Conservation (phyloP, 1,140 invertebrate species). For the Drosophila yakuba region DNA sequence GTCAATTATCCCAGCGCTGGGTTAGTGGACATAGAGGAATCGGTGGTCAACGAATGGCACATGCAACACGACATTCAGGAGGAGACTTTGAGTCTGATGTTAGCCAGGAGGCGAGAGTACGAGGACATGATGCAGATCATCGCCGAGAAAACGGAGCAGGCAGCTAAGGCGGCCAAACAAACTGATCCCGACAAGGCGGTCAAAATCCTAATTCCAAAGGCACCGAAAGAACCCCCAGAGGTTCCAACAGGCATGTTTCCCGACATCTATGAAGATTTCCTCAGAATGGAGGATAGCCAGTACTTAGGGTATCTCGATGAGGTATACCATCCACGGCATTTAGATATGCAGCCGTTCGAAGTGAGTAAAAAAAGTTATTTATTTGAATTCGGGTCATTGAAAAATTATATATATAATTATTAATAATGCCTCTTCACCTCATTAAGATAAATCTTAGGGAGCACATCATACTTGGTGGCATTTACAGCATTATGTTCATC, state of each 20-base stretch:
- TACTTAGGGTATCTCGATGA: conserved; percentile 53
- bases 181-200: background rate
- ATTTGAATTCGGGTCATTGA: background rate
- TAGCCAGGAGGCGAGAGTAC: conserved; percentile 35
- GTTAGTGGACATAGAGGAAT: conserved; percentile 52
- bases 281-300: conserved; percentile 54
- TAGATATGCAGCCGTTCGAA: conserved; percentile 48
- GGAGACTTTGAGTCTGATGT: conserved; percentile 38
- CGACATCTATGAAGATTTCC: conserved; percentile 44
- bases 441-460: conserved; percentile 69
- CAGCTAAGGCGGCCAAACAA: conserved; percentile 22
- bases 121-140: conserved; percentile 55
- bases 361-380: conserved; percentile 20
- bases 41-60: conserved; percentile 61
- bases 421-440: background rate
- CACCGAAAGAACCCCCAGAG: conserved; percentile 39
- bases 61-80: conserved; percentile 55
- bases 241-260: conserved; percentile 49
- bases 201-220: conserved; percentile 51
- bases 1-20: conserved; percentile 53
- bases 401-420: background rate
- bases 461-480: conserved; percentile 62
- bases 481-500: conserved; percentile 61
- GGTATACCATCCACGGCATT: conserved; percentile 51
- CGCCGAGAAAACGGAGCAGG: conserved; percentile 30